These are phyloP conservation scores for Bradypodion pumilum DNA, from an alignment of 2,797 vertebrate genomes.

Conservation along the genomic window DNA sequence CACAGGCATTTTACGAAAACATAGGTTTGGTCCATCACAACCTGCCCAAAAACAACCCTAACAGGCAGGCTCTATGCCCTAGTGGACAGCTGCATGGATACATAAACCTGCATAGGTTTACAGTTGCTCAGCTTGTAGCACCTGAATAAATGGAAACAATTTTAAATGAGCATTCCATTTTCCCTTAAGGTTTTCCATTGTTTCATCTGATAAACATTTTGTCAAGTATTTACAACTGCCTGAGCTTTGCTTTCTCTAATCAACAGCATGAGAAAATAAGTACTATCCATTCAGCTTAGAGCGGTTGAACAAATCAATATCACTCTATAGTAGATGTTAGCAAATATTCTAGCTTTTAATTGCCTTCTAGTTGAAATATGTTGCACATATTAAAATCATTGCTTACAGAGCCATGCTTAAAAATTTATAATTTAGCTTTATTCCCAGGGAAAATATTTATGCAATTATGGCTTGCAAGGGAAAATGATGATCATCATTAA, in stretches of 20 bases:
- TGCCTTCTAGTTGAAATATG: slow-evolving; percentile 46
- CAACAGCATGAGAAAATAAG: slow-evolving; percentile 39
- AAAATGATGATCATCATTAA: slow-evolving; percentile 15
- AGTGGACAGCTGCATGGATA: too few relatives aligned
- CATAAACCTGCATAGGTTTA: too few relatives aligned
- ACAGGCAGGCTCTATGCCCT: too few relatives aligned
- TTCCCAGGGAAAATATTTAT: slow-evolving; percentile 45
- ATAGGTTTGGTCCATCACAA: too few relatives aligned
- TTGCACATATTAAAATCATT: slow-evolving; percentile 59
- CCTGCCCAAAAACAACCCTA: too few relatives aligned
- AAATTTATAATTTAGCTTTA: slow-evolving; percentile 46
- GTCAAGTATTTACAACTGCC: slow-evolving; percentile 41
- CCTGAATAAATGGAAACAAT: slow-evolving; percentile 49
- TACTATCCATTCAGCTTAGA: slow-evolving; percentile 50
- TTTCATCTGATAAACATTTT: slow-evolving; percentile 44
- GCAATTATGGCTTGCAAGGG: slow-evolving; percentile 28
- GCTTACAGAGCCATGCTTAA: slow-evolving; percentile 56
- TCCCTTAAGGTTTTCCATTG: slow-evolving; percentile 42
- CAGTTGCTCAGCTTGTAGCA: slow-evolving; percentile 38
- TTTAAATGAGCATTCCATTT: slow-evolving; percentile 46
- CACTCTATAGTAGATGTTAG: slow-evolving; percentile 27
- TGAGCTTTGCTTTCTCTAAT: slow-evolving; percentile 51
- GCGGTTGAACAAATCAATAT: slow-evolving; percentile 54
- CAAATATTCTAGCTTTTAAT: slow-evolving; percentile 45
- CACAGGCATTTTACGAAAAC: slow-evolving; percentile 16